Percentiles rank a stretch among this genome's conserved stretches.
phyloP scores from a whole-genome alignment of 2,113 vertebrate genomes.

The Eleginops maclovinus region DNA sequence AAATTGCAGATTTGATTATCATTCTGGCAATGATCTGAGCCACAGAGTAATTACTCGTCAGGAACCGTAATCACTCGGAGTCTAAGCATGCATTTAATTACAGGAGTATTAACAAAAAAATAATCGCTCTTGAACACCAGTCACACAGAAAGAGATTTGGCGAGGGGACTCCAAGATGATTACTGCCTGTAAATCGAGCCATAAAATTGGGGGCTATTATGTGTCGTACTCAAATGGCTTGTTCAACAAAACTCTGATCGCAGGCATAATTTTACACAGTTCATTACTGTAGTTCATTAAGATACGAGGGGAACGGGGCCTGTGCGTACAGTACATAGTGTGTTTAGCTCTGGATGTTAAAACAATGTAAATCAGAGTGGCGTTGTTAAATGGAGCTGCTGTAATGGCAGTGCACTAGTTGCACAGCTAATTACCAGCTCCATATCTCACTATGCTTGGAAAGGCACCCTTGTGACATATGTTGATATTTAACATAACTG shows the following conservation, averaged over 20 bases:
- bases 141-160: slow-evolving; percentile 78
- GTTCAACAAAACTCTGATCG: slow-evolving; percentile 77
- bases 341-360: slow-evolving; percentile 10
- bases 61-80: slow-evolving; percentile 77
- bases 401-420: slow-evolving; percentile 7
- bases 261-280: slow-evolving; percentile 71
- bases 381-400: slow-evolving; percentile 16
- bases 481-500: slow-evolving; percentile 8
- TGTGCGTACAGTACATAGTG: neutral
- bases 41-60: slow-evolving; percentile 71
- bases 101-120: slow-evolving; percentile 79
- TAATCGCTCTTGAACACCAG: slow-evolving; percentile 74
- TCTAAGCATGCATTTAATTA: slow-evolving; percentile 82
- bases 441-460: neutral
- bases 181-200: slow-evolving; percentile 78
- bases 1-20: slow-evolving; percentile 68
- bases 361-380: slow-evolving; percentile 30
- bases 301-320: slow-evolving; percentile 49
- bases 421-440: slow-evolving; percentile 3
- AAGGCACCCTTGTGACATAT: slow-evolving; percentile 14
- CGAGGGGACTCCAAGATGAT: slow-evolving; percentile 70
- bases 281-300: slow-evolving; percentile 77
- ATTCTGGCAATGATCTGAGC: slow-evolving; percentile 67
- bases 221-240: slow-evolving; percentile 73
- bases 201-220: slow-evolving; percentile 79